Base-by-base conservation (phyloP, 2,888 invertebrate genomes). In the Drosophila colorata region DNA sequence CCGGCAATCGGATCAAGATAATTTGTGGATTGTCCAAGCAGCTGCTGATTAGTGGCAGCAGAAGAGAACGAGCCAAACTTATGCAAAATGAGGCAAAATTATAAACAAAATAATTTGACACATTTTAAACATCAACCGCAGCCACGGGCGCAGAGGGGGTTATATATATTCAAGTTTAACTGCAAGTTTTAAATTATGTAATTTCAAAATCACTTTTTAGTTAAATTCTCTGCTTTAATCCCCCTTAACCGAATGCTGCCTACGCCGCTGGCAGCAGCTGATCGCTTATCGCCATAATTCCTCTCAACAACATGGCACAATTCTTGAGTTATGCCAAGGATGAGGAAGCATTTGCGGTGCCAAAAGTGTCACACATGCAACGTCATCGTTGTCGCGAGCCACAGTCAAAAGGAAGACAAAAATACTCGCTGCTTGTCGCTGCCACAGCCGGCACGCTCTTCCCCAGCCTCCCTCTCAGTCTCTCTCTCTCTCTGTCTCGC, bases 1-100 rank as follows among this genome's bases (percentile, higher is more conserved):
- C 78, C 77, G 84, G 69, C 87, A 90, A 90, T 90, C 82, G 85
- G 88, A 90, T 90, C 87, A 74, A 74, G 63, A 78, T 86, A 88
- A 90, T 90, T 91, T 90, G 90, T 86, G 90, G 81, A 78, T 77
- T 87, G 83, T 80, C 70, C 75, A 70, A 58, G 41, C 75, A 68
- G 72, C 64, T 74, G 69, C 57, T 55, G 58, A 46, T 51, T 43
- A 60, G 14, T 13, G 16, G 41, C 4, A 16, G 25, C 16, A 14
- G 11, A 9, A 13, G 56, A 14, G 0, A 35, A 25, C 23, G 52
- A 51, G 37, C 35, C 33, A 16, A 58, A 41, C 43, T 33, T 71
- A 75, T 78, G 80, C 65, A 77, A 74, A 88, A 82, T 58, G 28
- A 37, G 44, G n/a, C 31, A 37, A 57, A 64, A 40, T 72, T 79